Conservation (phyloP, 2,113 vertebrate species). For the Psammodynastes pulverulentus region DNA sequence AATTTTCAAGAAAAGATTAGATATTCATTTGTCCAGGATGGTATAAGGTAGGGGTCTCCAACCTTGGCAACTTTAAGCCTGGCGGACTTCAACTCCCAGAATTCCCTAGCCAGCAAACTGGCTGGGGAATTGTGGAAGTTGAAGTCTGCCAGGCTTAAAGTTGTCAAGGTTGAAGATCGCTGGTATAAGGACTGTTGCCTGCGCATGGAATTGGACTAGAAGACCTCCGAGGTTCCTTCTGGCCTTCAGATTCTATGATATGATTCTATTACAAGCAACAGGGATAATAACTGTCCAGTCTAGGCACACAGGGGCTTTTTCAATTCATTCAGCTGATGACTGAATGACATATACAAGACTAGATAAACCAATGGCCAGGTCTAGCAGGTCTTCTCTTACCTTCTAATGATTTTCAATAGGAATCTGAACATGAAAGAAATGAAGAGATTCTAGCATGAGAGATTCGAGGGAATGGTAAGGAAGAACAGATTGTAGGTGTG, state of each 20-base stretch:
- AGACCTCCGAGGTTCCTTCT: not conserved
- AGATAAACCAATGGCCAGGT: not conserved
- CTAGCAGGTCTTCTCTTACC: not conserved
- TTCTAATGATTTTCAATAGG: not conserved
- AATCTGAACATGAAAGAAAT: not conserved
- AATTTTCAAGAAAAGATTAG: not conserved
- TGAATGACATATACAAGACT: not conserved
- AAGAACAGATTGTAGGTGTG: not conserved
- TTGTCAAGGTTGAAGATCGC: too few relatives aligned
- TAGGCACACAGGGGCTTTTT: not conserved
- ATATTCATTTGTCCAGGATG: not conserved
- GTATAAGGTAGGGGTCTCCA: too few relatives aligned
- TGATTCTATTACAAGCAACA: not conserved
- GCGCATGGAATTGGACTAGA: not conserved
- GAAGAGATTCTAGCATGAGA: not conserved
- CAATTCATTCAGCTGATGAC: not conserved
- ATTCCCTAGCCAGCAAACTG: too few relatives aligned
- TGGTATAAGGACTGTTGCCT: not conserved
- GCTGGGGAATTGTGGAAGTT: too few relatives aligned
- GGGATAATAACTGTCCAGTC: not conserved
- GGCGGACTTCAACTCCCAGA: too few relatives aligned
- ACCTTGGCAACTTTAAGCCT: too few relatives aligned
- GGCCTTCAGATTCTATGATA: not conserved
- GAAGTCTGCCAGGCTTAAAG: too few relatives aligned
- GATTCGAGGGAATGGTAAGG: not conserved